Evolutionary conservation across 2,888 invertebrate genomes (phyloP).

Genomic region (Apodemia duryi): DNA sequence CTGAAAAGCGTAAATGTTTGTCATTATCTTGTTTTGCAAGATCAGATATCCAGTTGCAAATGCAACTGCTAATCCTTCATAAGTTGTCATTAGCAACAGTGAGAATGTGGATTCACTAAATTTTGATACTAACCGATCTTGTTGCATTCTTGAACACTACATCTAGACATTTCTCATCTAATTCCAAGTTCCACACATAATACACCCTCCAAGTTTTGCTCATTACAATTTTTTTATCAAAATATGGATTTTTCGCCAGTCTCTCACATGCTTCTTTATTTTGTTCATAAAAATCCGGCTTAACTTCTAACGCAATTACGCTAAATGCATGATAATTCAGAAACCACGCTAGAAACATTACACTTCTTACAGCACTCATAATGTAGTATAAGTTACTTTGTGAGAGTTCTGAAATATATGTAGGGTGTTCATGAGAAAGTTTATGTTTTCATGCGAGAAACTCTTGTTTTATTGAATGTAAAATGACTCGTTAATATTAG

Average conservation of each 20-base stretch:
- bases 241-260: conserved; percentile 46
- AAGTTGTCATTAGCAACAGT: too few relatives aligned
- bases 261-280: conserved; percentile 39
- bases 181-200: conserved; percentile 53
- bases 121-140: conserved; percentile 37
- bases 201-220: conserved; percentile 56
- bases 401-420: conserved; percentile 19
- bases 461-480: too few relatives aligned
- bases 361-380: neutral
- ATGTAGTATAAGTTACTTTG: neutral
- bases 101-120: too few relatives aligned
- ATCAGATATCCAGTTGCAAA: too few relatives aligned
- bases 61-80: too few relatives aligned
- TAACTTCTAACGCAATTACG: conserved; percentile 8
- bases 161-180: conserved; percentile 49
- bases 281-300: conserved; percentile 23
- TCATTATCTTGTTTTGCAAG: too few relatives aligned
- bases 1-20: too few relatives aligned
- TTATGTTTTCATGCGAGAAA: conserved; percentile 16
- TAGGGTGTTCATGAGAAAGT: conserved; percentile 26
- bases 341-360: neutral
- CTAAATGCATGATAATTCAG: neutral
- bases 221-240: conserved; percentile 48
- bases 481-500: too few relatives aligned
- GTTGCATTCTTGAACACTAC: conserved; percentile 50